Conservation (phyloP, 2,113 vertebrate species). For the Chloropsis hardwickii region DNA sequence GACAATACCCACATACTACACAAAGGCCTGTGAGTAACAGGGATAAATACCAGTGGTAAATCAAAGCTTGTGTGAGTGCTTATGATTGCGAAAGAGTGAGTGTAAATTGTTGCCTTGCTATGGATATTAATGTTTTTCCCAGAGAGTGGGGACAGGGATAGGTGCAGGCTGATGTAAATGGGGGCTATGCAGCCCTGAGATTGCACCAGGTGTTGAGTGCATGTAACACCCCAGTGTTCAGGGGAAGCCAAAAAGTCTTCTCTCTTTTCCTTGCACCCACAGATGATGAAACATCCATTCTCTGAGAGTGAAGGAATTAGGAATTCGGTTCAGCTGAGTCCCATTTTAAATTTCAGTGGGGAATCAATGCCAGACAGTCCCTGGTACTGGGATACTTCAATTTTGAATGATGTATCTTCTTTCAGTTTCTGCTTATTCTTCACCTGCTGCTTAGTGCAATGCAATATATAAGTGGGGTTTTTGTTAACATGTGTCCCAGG, state of each 20-base stretch:
- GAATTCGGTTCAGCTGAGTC: conserved; percentile 12
- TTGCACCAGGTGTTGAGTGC: not conserved
- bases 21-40: not conserved
- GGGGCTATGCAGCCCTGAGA: not conserved
- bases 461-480: not conserved
- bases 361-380: not conserved
- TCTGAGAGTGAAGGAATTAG: not conserved
- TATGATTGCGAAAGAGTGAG: not conserved
- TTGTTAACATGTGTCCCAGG: conserved; percentile 10
- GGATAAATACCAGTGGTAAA: not conserved
- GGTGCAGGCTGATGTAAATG: not conserved
- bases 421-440: conserved; percentile 30
- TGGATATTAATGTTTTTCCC: not conserved
- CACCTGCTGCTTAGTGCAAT: conserved; percentile 24
- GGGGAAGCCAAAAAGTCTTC: not conserved
- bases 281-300: not conserved
- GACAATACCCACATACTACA: not conserved
- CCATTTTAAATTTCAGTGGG: not conserved
- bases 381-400: not conserved
- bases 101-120: not conserved
- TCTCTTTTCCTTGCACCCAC: not conserved
- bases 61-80: not conserved
- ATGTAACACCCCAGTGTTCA: not conserved
- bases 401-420: not conserved
- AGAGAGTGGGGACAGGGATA: not conserved